A percentile compares a stretch with the other conserved stretches of the same genome.
Conservation (phyloP, 2,113 vertebrate genomes). For the Piaya cayana region DNA sequence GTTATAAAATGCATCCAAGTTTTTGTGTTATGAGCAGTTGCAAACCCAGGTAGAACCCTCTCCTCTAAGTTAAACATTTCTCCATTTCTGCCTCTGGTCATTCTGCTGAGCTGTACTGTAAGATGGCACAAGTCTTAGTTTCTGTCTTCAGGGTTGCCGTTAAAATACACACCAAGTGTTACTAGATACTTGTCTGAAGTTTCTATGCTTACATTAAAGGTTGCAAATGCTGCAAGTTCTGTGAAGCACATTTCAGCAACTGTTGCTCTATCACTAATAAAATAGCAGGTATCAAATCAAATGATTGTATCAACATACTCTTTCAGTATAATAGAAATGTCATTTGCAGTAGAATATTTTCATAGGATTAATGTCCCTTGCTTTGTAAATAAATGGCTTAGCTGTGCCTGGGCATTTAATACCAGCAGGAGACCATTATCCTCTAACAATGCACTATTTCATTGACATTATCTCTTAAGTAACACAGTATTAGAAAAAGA, state of each 20-base stretch:
- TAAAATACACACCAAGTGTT: background rate
- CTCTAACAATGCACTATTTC: slow-evolving; percentile 9
- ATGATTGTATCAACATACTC: background rate
- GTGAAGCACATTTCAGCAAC: background rate
- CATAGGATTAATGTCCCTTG: background rate
- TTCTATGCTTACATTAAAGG: background rate
- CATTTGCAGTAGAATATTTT: slow-evolving; percentile 7
- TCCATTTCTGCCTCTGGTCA: background rate
- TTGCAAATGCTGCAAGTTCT: background rate
- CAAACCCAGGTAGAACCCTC: background rate
- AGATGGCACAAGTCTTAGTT: background rate
- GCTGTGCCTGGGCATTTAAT: slow-evolving; percentile 21
- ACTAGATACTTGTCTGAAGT: background rate
- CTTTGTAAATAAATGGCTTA: slow-evolving; percentile 21
- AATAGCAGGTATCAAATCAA: background rate
- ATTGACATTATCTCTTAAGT: slow-evolving; percentile 18
- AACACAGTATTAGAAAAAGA: background rate
- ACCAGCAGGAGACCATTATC: slow-evolving; percentile 41
- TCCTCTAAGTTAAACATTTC: background rate
- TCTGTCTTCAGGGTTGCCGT: background rate
- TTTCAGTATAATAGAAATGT: background rate
- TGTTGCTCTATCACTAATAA: background rate
- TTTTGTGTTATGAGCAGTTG: background rate
- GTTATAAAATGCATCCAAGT: background rate
- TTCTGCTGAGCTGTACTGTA: background rate